Evolutionary conservation across 2,797 vertebrate genomes (phyloP), one percentile per base, ranked within the genome.

Genomic region (Cossypha dichroa): DNA sequence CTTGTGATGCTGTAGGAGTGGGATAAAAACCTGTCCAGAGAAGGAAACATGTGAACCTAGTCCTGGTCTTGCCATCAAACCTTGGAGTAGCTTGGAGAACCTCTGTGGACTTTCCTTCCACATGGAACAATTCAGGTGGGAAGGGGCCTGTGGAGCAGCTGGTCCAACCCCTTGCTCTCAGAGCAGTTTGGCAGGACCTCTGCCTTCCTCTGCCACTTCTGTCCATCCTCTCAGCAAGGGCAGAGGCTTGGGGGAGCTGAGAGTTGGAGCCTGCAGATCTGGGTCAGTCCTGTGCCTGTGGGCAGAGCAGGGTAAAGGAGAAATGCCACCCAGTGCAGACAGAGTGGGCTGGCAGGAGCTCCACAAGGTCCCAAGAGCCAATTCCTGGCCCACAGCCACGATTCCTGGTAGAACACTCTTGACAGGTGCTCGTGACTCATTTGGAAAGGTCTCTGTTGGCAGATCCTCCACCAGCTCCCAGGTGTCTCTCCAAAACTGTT

Each of bases 381-480:
- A 41, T 55, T 90, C 45, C 54, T 85, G 79, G 82, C 55, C 51
- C 36, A 34, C 52, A 88, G 79, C 76, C 92, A 83, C 8, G 2
- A 74, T 33, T 75, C 45, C 72, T 73, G 28, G 43, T 80, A 40
- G 33, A 93, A 14, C 20, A 40, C 45, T 86, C 40, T 21, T 85
- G 72, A 77, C 67, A 91, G 85, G 70, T 93, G 75, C 52, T 69
- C 38, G 56, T 82, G 43, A 36, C 31, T 85, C 19, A 4, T 85
- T 88, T 85, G 82, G 64, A 91, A 80, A 85, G 46, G 52, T 31
- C 40, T 85, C 84, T 60, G 26, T 73, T 91, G 91, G 78, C 76
- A 93, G 54, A 79, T 80, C 36, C 48, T 74, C 41, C 12, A 4
- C 31, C 31, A 70, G 36, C 28, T 90, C 63, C 46, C 60, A 82